A percentile compares a stretch with the other conserved stretches of the same genome.
Evolutionary conservation across 2,888 invertebrate genomes (phyloP).

Genomic region (Cistogaster globosa): DNA sequence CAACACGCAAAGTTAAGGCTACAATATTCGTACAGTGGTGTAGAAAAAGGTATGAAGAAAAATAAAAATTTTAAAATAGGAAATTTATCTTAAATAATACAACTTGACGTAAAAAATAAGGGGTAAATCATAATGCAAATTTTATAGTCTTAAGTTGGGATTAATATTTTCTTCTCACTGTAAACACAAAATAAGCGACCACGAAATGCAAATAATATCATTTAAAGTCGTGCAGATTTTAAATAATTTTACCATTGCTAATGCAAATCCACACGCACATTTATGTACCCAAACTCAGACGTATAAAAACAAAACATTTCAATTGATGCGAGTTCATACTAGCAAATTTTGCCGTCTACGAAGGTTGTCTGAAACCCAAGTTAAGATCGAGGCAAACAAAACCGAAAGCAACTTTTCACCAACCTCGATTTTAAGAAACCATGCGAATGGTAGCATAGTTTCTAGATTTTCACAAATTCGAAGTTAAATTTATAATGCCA

Average conservation of each 20-base stretch:
- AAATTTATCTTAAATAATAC: too few relatives aligned
- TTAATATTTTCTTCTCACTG: conserved; percentile 31
- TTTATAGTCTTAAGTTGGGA: too few relatives aligned
- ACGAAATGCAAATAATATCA: conserved; percentile 40
- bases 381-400: too few relatives aligned
- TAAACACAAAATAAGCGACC: conserved; percentile 22
- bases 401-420: too few relatives aligned
- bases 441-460: too few relatives aligned
- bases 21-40: too few relatives aligned
- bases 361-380: background rate
- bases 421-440: too few relatives aligned
- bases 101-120: too few relatives aligned
- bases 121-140: too few relatives aligned
- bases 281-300: background rate
- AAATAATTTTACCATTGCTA: conserved; percentile 12
- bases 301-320: background rate
- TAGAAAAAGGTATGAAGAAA: background rate
- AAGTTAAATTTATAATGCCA: too few relatives aligned
- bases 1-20: conserved; percentile 25
- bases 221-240: conserved; percentile 20
- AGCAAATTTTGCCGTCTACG: background rate
- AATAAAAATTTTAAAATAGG: too few relatives aligned
- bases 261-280: background rate
- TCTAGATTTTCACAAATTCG: too few relatives aligned
- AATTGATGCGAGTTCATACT: background rate